A percentile compares a stretch with the other conserved stretches of the same genome.
phyloP scores from a whole-genome alignment of 2,113 vertebrate species.

The Columba livia region DNA sequence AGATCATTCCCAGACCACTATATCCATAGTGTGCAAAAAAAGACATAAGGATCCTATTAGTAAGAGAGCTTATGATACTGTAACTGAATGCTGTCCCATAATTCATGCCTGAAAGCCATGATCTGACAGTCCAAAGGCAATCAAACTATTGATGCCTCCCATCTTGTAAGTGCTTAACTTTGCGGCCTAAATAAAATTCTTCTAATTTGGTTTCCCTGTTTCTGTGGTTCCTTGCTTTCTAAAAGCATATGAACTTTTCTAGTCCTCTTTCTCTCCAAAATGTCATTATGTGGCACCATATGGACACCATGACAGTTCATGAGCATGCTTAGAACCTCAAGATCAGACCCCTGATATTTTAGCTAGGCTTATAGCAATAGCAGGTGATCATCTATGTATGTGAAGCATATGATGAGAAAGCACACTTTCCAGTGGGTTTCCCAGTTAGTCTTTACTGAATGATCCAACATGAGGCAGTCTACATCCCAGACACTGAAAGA shows the following conservation, averaged over 20 bases:
- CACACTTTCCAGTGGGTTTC: neutral
- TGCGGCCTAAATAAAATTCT: neutral
- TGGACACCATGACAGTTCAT: neutral
- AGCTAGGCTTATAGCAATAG: neutral
- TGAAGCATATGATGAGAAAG: neutral
- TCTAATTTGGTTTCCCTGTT: neutral
- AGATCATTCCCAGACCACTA: neutral
- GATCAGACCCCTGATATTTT: neutral
- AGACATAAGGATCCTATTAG: neutral
- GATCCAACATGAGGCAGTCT: neutral
- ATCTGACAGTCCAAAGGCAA: neutral
- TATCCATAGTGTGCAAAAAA: neutral
- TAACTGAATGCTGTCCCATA: neutral
- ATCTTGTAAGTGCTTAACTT: neutral
- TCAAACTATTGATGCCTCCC: neutral
- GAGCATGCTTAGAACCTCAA: neutral
- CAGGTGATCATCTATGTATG: neutral
- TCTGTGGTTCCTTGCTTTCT: neutral
- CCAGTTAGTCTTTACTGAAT: neutral
- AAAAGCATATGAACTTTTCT: neutral
- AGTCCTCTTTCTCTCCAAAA: neutral
- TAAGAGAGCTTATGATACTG: neutral
- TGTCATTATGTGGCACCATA: neutral
- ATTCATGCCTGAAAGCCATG: neutral
- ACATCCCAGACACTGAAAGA: neutral